Evolutionary conservation across 1,140 invertebrate genomes (phyloP).

Genomic region (Aleiodes sp.): DNA sequence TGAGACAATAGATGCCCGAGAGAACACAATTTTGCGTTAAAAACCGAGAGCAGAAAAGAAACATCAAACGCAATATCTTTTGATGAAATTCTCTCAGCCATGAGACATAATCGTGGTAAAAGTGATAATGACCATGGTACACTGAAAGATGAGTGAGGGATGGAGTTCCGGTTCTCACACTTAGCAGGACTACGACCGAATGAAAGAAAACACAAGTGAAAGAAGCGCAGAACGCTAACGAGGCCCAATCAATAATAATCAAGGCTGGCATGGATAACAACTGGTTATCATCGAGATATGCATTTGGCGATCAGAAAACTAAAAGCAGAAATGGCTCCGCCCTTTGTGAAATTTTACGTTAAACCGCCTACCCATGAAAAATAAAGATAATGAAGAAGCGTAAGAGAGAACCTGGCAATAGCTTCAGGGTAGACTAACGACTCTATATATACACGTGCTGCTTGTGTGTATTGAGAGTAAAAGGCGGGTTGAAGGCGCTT

Average conservation of each 20-base stretch:
- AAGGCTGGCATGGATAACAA: slow-evolving; percentile 47
- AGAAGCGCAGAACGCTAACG: slow-evolving; percentile 48
- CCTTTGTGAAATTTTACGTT: slow-evolving; percentile 16
- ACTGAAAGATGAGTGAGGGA: background rate
- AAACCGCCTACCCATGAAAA: slow-evolving; percentile 9
- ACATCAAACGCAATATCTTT: background rate
- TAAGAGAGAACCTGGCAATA: slow-evolving; percentile 19
- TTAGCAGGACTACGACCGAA: slow-evolving; percentile 28
- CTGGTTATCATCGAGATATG: slow-evolving; percentile 44
- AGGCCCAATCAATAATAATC: slow-evolving; percentile 56
- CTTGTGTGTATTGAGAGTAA: background rate
- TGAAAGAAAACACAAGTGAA: slow-evolving; percentile 23
- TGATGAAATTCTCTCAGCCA: background rate
- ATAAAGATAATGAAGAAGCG: background rate
- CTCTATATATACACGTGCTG: slow-evolving; percentile 1
- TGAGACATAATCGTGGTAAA: background rate
- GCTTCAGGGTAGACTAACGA: slow-evolving; percentile 30
- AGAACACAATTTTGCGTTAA: background rate
- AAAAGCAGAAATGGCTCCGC: slow-evolving; percentile 44
- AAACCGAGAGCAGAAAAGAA: background rate
- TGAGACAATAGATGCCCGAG: background rate
- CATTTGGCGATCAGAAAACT: slow-evolving; percentile 38
- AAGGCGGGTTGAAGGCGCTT: background rate
- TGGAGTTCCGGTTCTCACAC: slow-evolving; percentile 51
- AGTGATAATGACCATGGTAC: background rate